A percentile compares a stretch with the other conserved stretches of the same genome.
Conservation (phyloP, 2,113 vertebrate species). For the Oenanthe oenanthe region DNA sequence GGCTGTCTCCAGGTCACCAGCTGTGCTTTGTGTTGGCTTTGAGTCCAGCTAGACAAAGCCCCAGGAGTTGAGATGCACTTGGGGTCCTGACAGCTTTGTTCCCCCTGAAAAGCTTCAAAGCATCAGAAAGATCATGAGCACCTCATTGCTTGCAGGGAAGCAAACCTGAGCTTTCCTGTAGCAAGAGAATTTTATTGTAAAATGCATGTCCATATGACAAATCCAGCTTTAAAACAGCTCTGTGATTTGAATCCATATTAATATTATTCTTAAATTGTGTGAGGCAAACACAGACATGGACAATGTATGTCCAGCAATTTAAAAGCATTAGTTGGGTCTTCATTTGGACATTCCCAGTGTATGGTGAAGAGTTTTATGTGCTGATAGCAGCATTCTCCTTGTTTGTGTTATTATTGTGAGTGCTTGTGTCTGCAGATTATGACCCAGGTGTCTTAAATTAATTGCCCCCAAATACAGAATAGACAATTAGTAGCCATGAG, state of each 20-base stretch:
- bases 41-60: background rate
- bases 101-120: background rate
- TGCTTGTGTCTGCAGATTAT: background rate
- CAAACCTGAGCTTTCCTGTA: background rate
- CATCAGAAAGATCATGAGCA: background rate
- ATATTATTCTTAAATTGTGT: background rate
- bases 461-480: background rate
- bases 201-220: fast-evolving
- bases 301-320: background rate
- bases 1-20: background rate
- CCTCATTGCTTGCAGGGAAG: background rate
- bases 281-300: background rate
- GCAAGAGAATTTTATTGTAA: background rate
- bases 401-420: background rate
- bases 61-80: fast-evolving
- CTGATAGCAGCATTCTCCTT: background rate
- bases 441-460: background rate
- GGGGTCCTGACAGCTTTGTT: background rate
- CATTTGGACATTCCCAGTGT: fast-evolving
- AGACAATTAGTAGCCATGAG: background rate
- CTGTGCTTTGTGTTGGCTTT: background rate
- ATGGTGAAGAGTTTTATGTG: background rate
- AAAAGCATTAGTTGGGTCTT: background rate
- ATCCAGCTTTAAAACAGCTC: background rate
- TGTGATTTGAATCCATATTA: background rate